These are phyloP conservation scores for Drosophila macrothrix DNA, from an alignment of 2,888 invertebrate genomes.

Conservation along the genomic window DNA sequence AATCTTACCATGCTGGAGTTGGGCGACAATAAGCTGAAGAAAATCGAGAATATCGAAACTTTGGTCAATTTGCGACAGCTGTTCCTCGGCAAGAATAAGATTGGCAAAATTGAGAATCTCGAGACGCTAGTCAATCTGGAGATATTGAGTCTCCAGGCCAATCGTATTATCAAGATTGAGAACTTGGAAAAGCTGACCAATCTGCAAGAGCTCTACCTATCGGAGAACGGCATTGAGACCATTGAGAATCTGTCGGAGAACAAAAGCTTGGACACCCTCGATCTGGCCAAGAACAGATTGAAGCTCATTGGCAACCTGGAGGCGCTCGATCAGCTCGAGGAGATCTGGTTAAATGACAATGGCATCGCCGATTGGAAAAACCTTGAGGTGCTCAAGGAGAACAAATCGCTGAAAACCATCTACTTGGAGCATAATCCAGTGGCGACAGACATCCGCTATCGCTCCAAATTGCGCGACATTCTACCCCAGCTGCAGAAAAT, in stretches of 20 bases:
- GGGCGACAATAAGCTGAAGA: conserved; percentile 96
- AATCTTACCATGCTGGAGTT: conserved; percentile 94
- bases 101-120: conserved; percentile 93
- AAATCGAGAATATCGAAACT: conserved; percentile 93
- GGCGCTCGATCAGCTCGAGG: conserved; percentile 92
- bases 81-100: conserved; percentile 98
- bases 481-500: conserved; percentile 94
- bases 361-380: conserved; percentile 93
- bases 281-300: conserved; percentile 95
- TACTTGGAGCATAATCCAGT: conserved; percentile 98
- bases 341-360: conserved; percentile 99
- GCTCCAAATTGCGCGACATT: conserved; percentile 95
- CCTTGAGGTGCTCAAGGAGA: conserved; percentile 89
- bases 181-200: conserved; percentile 91
- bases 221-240: conserved; percentile 94
- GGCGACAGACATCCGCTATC: conserved; percentile 92
- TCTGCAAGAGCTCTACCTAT: conserved; percentile 95
- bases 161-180: conserved; percentile 94
- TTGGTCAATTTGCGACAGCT: conserved; percentile 91
- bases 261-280: conserved; percentile 92
- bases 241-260: conserved; percentile 92
- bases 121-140: conserved; percentile 90
- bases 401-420: conserved; percentile 91
- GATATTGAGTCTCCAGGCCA: conserved; percentile 95
- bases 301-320: conserved; percentile 91